Conservation (phyloP, 2,797 vertebrate genomes). For the Falco rusticolus region DNA sequence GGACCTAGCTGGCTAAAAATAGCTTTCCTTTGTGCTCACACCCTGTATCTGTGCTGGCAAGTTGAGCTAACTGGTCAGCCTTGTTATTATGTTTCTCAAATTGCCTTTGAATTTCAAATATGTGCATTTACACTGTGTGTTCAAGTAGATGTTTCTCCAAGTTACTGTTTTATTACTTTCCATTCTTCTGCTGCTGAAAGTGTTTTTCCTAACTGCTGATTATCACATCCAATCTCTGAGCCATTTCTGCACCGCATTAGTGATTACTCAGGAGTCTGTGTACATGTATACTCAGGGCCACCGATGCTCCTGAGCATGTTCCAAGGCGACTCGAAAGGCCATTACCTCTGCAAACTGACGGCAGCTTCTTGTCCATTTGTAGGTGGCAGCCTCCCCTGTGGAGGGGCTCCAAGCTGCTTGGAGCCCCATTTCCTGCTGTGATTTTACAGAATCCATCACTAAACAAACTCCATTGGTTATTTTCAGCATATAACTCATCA, state of each 20-base stretch:
- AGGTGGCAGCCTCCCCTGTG: neutral
- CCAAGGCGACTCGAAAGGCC: neutral
- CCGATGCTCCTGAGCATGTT: neutral
- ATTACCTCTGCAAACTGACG: neutral
- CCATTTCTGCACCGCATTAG: neutral
- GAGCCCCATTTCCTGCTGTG: neutral
- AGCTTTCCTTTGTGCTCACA: neutral
- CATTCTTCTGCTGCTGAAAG: neutral
- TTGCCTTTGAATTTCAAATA: neutral
- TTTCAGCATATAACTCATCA: neutral
- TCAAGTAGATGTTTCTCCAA: neutral
- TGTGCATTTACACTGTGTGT: accelerated
- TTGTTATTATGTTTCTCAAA: neutral
- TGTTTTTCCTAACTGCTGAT: neutral
- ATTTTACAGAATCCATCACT: neutral
- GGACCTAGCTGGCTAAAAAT: neutral
- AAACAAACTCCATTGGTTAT: neutral
- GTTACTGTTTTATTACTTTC: neutral
- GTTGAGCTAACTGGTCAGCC: neutral
- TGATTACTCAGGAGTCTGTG: neutral
- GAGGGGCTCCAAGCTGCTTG: neutral
- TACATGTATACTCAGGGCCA: neutral
- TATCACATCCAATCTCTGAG: neutral
- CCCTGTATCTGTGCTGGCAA: neutral
- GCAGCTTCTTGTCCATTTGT: neutral